These are phyloP conservation scores for Sardinella longiceps DNA, from an alignment of 2,797 vertebrate species.

Conservation along the genomic window DNA sequence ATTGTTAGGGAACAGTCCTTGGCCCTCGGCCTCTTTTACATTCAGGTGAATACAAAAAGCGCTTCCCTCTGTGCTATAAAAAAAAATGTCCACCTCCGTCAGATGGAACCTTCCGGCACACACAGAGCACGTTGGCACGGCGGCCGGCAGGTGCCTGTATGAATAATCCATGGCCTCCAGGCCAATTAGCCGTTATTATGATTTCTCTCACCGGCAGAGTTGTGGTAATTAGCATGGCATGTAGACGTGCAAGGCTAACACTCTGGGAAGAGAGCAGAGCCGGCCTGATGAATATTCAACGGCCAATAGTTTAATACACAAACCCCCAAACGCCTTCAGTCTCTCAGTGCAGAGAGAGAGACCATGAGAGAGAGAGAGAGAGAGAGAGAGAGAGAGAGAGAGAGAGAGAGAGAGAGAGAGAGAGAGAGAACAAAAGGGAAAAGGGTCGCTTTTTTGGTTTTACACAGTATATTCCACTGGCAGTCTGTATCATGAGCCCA, in stretches of 20 bases:
- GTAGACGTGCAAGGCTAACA: slow-evolving; percentile 26
- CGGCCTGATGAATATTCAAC: not conserved
- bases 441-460: not conserved
- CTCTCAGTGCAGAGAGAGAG: not conserved
- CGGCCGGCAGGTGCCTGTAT: slow-evolving; percentile 52
- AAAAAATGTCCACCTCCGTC: not conserved
- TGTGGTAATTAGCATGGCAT: slow-evolving; percentile 38
- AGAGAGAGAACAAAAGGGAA: not conserved
- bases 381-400: not conserved
- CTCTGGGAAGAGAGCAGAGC: not conserved
- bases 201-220: slow-evolving; percentile 43
- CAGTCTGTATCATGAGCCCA: slow-evolving; percentile 30
- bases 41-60: not conserved
- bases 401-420: not conserved
- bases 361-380: not conserved
- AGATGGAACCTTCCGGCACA: slow-evolving; percentile 37
- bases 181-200: slow-evolving; percentile 33
- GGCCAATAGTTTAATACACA: not conserved
- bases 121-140: too few relatives aligned
- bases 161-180: slow-evolving; percentile 52
- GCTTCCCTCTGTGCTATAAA: not conserved
- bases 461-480: not conserved
- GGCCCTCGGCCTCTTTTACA: not conserved
- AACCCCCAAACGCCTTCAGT: not conserved
- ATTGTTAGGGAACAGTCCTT: not conserved